Conservation (phyloP, 2,113 vertebrate species). For the Micronycteris hirsuta region DNA sequence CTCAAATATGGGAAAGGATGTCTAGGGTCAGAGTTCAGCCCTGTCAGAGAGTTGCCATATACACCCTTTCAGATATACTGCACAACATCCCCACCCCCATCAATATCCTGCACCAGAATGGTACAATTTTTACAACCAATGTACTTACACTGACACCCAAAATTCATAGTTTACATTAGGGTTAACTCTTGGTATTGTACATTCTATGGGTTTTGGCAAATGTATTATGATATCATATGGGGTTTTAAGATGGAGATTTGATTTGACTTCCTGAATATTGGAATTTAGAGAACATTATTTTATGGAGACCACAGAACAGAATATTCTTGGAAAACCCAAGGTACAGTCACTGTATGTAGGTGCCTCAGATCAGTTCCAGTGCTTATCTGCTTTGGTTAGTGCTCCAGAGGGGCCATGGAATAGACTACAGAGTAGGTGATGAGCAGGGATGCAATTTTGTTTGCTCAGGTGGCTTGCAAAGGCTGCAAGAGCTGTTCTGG, state of each 20-base stretch:
- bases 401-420: neutral
- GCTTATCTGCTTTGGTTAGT: neutral
- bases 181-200: neutral
- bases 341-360: neutral
- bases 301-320: neutral
- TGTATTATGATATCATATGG: neutral
- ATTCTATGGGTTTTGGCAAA: neutral
- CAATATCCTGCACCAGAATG: neutral
- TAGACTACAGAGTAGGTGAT: neutral
- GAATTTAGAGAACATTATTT: conserved; percentile 19
- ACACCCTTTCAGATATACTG: neutral
- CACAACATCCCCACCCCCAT: neutral
- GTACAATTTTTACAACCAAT: neutral
- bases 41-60: neutral
- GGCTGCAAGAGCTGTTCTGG: neutral
- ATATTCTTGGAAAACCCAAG: neutral
- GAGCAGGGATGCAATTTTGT: neutral
- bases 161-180: neutral
- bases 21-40: neutral
- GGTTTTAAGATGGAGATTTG: neutral
- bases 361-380: neutral
- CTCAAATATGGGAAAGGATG: neutral
- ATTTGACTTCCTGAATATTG: conserved; percentile 28
- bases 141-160: neutral
- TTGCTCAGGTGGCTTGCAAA: neutral